A percentile compares a stretch with the other conserved stretches of the same genome.
These are phyloP conservation scores for Globicephala melas DNA, from an alignment of 2,113 vertebrate genomes.

Conservation along the genomic window DNA sequence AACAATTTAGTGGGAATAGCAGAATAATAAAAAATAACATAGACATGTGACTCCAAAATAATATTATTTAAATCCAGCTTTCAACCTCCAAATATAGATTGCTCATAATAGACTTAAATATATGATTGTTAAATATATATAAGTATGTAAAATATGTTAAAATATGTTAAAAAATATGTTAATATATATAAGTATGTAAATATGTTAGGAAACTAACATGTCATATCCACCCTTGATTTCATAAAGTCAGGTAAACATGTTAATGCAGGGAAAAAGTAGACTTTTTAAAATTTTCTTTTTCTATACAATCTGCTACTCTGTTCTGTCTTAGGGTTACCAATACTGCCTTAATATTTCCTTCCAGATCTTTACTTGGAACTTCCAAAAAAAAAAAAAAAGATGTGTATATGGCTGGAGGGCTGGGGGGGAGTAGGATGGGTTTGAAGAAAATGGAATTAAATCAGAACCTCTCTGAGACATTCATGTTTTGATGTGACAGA, in stretches of 20 bases:
- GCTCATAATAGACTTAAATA: background rate
- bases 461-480: background rate
- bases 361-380: background rate
- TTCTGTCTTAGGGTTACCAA: background rate
- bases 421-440: background rate
- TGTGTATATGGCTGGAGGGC: background rate
- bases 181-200: no score
- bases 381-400: background rate
- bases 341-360: background rate
- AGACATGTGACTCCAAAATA: background rate
- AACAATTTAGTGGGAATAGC: constrained; percentile 23
- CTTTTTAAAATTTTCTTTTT: background rate
- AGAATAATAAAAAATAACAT: constrained; percentile 20
- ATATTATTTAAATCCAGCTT: constrained; percentile 10
- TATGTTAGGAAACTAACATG: background rate
- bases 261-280: background rate
- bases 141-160: background rate
- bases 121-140: background rate
- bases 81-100: constrained; percentile 13
- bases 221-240: background rate
- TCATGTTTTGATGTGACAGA: background rate
- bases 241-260: background rate
- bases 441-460: background rate
- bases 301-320: background rate
- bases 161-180: no score